These are phyloP conservation scores for Apamea epomidion DNA, from an alignment of 2,888 invertebrate genomes.

Conservation along the genomic window DNA sequence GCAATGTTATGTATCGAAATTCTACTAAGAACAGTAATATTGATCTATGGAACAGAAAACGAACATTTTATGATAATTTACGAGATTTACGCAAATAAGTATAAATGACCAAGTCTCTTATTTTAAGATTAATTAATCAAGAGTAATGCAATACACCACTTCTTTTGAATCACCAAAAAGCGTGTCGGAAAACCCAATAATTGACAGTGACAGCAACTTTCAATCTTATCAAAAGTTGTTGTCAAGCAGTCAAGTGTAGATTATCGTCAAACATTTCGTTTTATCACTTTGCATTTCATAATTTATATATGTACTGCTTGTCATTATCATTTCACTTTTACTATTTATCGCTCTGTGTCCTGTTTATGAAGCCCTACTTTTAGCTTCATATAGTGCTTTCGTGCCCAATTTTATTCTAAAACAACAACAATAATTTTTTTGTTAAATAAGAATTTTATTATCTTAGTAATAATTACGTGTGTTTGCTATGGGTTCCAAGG, in stretches of 20 bases:
- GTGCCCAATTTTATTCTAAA: neutral
- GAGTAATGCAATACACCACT: neutral
- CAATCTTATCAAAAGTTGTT: constrained; percentile 2
- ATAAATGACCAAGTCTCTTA: neutral
- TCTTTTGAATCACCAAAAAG: neutral
- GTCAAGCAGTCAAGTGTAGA: constrained; percentile 8
- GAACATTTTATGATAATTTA: neutral
- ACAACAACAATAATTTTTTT: too few relatives aligned
- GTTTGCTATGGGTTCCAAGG: constrained; percentile 38
- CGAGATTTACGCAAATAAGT: too few relatives aligned
- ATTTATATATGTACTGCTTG: neutral
- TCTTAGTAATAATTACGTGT: neutral
- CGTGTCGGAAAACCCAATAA: neutral
- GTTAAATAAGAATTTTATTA: neutral
- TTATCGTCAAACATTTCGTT: constrained; percentile 1
- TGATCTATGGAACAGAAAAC: neutral
- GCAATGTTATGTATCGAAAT: neutral
- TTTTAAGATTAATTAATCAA: neutral
- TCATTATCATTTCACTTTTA: constrained; percentile 27
- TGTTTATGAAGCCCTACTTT: neutral
- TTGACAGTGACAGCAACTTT: neutral
- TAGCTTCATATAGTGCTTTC: neutral
- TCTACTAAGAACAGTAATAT: constrained; percentile 2
- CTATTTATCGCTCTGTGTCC: neutral
- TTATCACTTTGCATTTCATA: constrained; percentile 30